Conservation (phyloP, 2,797 vertebrate genomes). For the Brotula barbata region DNA sequence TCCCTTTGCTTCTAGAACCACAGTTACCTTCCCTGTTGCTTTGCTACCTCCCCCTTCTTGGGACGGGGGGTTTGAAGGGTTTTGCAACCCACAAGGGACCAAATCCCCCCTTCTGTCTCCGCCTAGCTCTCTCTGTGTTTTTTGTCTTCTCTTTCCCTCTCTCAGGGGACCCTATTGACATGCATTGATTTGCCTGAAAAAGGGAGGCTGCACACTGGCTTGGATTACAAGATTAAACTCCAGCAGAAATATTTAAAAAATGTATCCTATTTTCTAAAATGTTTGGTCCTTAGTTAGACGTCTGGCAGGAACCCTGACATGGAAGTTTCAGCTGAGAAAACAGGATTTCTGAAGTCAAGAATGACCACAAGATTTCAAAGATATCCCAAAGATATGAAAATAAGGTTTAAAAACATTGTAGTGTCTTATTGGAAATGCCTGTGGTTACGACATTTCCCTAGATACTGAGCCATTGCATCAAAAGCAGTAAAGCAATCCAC, state of each 20-base stretch:
- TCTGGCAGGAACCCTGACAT: slow-evolving; percentile 12
- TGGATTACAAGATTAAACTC: slow-evolving; percentile 65
- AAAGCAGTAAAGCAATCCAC: slow-evolving; percentile 13
- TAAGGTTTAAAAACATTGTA: slow-evolving; percentile 30
- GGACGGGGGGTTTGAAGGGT: slow-evolving; percentile 56
- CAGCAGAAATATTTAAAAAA: slow-evolving; percentile 55
- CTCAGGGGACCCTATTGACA: slow-evolving; percentile 73
- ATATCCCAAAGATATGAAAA: slow-evolving; percentile 41
- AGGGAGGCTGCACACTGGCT: slow-evolving; percentile 55
- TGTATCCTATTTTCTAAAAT: slow-evolving; percentile 28
- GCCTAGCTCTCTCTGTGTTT: slow-evolving; percentile 43
- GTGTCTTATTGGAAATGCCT: slow-evolving; percentile 32
- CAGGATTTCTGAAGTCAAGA: slow-evolving; percentile 23
- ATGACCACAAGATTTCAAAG: slow-evolving; percentile 41
- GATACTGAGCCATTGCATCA: slow-evolving; percentile 16
- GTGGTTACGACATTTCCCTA: slow-evolving; percentile 43
- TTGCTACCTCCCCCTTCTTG: slow-evolving; percentile 36
- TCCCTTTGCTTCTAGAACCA: slow-evolving; percentile 45
- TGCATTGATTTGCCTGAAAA: slow-evolving; percentile 80
- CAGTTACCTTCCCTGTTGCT: slow-evolving; percentile 47
- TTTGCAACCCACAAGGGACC: slow-evolving; percentile 69
- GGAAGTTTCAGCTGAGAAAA: slow-evolving; percentile 23
- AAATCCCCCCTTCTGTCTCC: slow-evolving; percentile 50
- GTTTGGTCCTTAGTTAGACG: not conserved
- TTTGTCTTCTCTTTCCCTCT: slow-evolving; percentile 63